These are phyloP conservation scores for Fulmarus glacialis DNA, from an alignment of 2,113 vertebrate genomes.

Conservation along the genomic window DNA sequence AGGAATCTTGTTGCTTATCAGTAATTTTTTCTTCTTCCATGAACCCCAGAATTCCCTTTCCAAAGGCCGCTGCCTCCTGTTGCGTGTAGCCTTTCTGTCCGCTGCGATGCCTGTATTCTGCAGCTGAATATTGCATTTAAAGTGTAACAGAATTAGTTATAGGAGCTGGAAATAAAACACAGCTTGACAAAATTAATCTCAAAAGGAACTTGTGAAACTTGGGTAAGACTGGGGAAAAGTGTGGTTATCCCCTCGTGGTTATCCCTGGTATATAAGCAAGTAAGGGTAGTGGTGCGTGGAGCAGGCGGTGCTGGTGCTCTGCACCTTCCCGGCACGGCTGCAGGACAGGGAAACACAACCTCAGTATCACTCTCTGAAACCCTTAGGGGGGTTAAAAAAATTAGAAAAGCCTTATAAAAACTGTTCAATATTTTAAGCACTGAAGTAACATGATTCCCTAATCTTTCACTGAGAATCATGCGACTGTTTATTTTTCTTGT, in stretches of 20 bases:
- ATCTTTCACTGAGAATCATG: neutral
- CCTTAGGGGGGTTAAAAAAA: neutral
- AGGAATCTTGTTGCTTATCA: neutral
- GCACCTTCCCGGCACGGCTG: accelerated
- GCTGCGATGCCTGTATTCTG: neutral
- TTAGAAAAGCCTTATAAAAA: neutral
- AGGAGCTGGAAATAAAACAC: neutral
- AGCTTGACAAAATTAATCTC: neutral
- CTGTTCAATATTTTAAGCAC: neutral
- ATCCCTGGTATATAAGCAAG: accelerated
- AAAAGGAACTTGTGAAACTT: neutral
- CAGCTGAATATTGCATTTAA: neutral
- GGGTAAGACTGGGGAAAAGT: no score
- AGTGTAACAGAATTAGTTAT: accelerated
- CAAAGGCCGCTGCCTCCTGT: neutral
- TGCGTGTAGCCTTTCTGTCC: neutral
- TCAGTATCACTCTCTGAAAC: neutral
- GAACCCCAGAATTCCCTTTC: neutral
- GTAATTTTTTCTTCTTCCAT: neutral
- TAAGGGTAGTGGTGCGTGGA: neutral
- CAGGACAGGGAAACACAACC: neutral
- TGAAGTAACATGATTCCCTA: neutral
- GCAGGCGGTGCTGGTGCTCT: accelerated
- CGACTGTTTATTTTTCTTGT: neutral
- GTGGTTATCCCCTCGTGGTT: no score